phyloP scores from a whole-genome alignment of 2,797 vertebrate species.

The Chrysocyon brachyurus region DNA sequence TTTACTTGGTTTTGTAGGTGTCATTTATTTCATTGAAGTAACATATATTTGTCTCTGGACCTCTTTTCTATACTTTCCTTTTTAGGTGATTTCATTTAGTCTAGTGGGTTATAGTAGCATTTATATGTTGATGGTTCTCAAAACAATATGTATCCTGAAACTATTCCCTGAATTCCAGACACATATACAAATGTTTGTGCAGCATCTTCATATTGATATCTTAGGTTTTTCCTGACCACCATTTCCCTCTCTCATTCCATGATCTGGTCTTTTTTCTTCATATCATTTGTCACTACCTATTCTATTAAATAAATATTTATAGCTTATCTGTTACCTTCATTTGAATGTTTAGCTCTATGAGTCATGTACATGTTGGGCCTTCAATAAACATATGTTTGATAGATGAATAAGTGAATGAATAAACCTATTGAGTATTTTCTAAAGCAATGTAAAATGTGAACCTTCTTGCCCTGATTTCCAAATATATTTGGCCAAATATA shows the following conservation, averaged over 20 bases:
- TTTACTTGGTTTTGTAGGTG: slow-evolving; percentile 42
- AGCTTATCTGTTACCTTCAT: background rate
- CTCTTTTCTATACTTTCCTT: slow-evolving; percentile 11
- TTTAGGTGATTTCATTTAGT: slow-evolving; percentile 19
- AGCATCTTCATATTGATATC: background rate
- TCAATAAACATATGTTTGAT: background rate
- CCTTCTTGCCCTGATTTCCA: background rate
- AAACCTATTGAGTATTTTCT: slow-evolving; percentile 12
- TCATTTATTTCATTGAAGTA: slow-evolving; percentile 46
- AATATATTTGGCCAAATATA: slow-evolving; percentile 8
- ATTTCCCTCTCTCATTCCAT: background rate
- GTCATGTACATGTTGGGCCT: background rate
- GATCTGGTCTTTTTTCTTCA: background rate
- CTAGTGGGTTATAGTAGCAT: background rate
- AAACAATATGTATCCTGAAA: slow-evolving; percentile 26
- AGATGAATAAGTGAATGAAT: slow-evolving; percentile 39
- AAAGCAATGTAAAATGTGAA: background rate
- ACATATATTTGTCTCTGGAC: background rate
- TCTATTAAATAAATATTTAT: background rate
- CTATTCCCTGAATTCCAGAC: background rate
- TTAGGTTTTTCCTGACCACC: background rate
- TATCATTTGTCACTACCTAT: background rate
- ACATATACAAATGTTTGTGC: background rate
- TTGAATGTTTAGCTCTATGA: background rate
- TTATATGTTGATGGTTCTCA: slow-evolving; percentile 14